Percentiles rank a stretch among this genome's conserved stretches.
These are phyloP conservation scores for Leptarthrus brevirostris DNA, from an alignment of 2,888 invertebrate species.

Conservation along the genomic window DNA sequence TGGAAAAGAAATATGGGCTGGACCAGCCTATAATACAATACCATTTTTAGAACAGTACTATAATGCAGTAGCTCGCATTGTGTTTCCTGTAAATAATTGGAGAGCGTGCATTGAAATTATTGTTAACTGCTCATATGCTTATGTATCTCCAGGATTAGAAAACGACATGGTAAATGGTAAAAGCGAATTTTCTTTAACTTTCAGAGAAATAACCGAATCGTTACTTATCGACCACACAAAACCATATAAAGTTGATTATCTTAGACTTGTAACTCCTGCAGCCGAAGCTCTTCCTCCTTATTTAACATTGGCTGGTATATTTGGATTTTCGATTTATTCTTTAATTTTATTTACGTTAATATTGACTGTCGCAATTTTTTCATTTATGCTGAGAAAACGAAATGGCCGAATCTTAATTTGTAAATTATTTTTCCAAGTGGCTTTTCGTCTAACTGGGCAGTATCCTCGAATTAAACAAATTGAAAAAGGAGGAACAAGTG, in stretches of 20 bases:
- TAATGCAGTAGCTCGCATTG: constrained; percentile 1
- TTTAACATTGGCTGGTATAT: constrained; percentile 2
- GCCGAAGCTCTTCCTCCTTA: not conserved
- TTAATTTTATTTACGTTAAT: not conserved
- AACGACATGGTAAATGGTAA: constrained; percentile 30
- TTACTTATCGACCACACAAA: not conserved
- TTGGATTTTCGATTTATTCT: not conserved
- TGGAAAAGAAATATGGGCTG: not conserved
- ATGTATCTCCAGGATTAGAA: not conserved
- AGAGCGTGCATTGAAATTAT: constrained; percentile 8
- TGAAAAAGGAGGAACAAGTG: not conserved
- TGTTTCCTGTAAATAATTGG: not conserved
- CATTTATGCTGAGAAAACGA: not conserved
- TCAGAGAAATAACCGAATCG: not conserved
- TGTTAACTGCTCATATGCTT: constrained; percentile 24
- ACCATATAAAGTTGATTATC: not conserved
- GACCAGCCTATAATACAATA: not conserved
- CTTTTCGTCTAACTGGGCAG: not conserved
- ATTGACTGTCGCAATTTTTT: not conserved
- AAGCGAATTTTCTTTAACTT: constrained; percentile 13
- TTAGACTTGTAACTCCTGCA: not conserved
- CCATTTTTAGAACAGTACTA: not conserved
- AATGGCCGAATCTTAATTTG: not conserved
- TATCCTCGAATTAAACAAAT: not conserved
- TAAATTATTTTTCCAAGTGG: not conserved